These are phyloP conservation scores for Megathymus violae DNA, from an alignment of 1,140 invertebrate species.

Conservation along the genomic window DNA sequence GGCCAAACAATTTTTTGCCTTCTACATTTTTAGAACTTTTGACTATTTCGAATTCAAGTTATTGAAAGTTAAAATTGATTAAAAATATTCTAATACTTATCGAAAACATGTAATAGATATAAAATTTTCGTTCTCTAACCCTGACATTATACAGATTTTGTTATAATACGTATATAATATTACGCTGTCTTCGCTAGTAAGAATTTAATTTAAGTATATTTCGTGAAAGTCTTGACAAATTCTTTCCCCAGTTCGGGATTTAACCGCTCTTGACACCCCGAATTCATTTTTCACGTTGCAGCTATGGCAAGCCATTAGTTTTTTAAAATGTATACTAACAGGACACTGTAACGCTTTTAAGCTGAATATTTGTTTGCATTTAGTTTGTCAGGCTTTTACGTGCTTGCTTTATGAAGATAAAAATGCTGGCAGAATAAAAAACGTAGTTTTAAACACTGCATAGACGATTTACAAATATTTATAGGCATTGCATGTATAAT, in stretches of 20 bases:
- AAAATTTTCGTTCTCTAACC: background rate
- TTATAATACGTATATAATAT: no score
- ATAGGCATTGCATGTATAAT: no score
- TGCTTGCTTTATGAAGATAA: background rate
- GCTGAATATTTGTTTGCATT: conserved; percentile 24
- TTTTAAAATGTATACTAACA: conserved; percentile 11
- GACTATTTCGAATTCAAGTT: no score
- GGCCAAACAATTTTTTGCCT: no score
- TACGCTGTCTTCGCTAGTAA: background rate
- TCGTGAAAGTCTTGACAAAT: background rate
- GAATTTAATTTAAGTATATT: background rate
- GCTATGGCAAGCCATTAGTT: conserved; percentile 12
- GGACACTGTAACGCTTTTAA: conserved; percentile 28
- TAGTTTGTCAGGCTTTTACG: conserved; percentile 5
- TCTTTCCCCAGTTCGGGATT: background rate
- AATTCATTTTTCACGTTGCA: conserved; percentile 18
- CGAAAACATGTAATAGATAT: no score
- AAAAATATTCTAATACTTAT: no score
- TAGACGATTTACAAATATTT: no score
- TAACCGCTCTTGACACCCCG: background rate
- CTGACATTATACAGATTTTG: background rate
- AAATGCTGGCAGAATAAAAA: conserved; percentile 5
- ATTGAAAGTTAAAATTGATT: no score
- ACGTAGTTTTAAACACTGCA: background rate
- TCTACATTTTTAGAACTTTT: no score